Percentiles rank a stretch among this genome's conserved stretches.
Conservation (phyloP, 1,140 invertebrate species). For the Bombyx mori region ASM3026992v2 NC_085119.1:8947501-8948000, state of each 20-base stretch:
- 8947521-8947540: neutral
- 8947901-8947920: slow-evolving; percentile 7
- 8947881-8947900: slow-evolving; percentile 6
- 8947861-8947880: neutral
- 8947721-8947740: slow-evolving; percentile 41
- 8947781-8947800: slow-evolving; percentile 51
- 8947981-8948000: too few relatives aligned
- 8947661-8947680: slow-evolving; percentile 70
- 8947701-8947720: slow-evolving; percentile 54
- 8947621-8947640: slow-evolving; percentile 62
- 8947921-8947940: neutral
- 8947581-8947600: slow-evolving; percentile 4
- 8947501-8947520: too few relatives aligned
- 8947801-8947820: slow-evolving; percentile 14
- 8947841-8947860: neutral
- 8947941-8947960: neutral
- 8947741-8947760: slow-evolving; percentile 19
- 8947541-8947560: neutral
- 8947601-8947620: slow-evolving; percentile 8
- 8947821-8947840: slow-evolving; percentile 5
- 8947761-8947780: slow-evolving; percentile 41
- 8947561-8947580: neutral
- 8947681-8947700: slow-evolving; percentile 59
- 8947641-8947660: slow-evolving; percentile 68
- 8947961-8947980: too few relatives aligned